Percentiles rank a stretch among this genome's conserved stretches.
Conservation (phyloP, 2,888 invertebrate species). For the Drosophila meridiana region DNA sequence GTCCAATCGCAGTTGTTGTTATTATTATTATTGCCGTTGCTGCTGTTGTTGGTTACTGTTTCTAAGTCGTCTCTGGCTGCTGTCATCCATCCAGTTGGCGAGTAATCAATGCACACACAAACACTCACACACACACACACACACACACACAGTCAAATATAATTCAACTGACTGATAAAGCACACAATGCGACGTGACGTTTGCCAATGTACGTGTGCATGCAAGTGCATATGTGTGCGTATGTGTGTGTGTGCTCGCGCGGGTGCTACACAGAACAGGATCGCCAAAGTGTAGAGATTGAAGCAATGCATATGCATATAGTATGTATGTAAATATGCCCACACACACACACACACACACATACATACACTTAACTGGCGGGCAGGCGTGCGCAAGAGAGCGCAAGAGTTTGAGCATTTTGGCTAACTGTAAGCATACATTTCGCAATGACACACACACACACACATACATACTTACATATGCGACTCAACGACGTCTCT, state of each 20-base stretch:
- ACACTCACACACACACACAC: neutral
- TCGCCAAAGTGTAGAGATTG: slow-evolving; percentile 21
- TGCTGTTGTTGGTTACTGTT: slow-evolving; percentile 29
- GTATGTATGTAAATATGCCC: neutral
- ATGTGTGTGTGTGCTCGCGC: slow-evolving; percentile 1
- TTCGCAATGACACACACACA: neutral
- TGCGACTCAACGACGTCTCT: slow-evolving; percentile 41
- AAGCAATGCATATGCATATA: slow-evolving; percentile 17
- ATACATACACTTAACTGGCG: no score
- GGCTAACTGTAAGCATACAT: slow-evolving; percentile 31
- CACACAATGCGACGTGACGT: slow-evolving; percentile 37
- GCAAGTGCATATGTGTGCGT: neutral
- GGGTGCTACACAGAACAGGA: slow-evolving; percentile 20
- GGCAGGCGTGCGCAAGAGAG: neutral
- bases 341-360: neutral
- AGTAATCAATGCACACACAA: slow-evolving; percentile 52
- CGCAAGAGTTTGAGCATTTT: slow-evolving; percentile 5
- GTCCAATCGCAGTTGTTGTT: slow-evolving; percentile 16
- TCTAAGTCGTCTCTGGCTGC: slow-evolving; percentile 35
- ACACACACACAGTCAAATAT: slow-evolving; percentile 20
- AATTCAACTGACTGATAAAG: slow-evolving; percentile 39
- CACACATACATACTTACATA: neutral
- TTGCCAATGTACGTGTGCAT: slow-evolving; percentile 23
- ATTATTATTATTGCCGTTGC: slow-evolving; percentile 1
- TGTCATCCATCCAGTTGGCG: slow-evolving; percentile 31